Evolutionary conservation across 2,113 vertebrate species (phyloP).

Genomic region (Protomyctophum bolini): DNA sequence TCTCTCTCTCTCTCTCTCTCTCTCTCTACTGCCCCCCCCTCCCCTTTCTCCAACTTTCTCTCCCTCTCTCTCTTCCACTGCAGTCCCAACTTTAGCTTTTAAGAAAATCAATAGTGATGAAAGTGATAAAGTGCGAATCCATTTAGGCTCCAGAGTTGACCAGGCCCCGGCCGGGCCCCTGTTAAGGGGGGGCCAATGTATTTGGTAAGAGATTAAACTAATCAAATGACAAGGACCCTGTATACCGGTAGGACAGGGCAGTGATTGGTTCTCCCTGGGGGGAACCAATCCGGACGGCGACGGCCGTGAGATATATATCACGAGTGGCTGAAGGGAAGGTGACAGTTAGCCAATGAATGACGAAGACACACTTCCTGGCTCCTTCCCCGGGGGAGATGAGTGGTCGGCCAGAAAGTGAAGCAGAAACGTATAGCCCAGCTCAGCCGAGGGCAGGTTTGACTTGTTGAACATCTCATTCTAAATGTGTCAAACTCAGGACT

Average conservation of each 20-base stretch:
- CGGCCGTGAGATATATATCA: neutral
- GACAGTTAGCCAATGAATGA: neutral
- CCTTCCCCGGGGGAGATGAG: neutral
- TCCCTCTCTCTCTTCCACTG: constrained; percentile 9
- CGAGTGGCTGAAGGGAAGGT: neutral
- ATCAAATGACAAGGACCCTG: neutral
- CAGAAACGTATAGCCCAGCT: constrained; percentile 22
- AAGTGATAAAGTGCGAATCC: constrained; percentile 36
- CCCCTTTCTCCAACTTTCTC: too few relatives aligned
- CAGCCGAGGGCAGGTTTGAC: constrained; percentile 10
- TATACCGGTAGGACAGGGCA: neutral
- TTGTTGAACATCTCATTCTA: constrained; percentile 47
- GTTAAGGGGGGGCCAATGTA: neutral
- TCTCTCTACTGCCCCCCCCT: neutral
- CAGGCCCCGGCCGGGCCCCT: constrained; percentile 3
- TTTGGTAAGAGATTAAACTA: neutral
- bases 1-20: too few relatives aligned
- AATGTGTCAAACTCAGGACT: constrained; percentile 29
- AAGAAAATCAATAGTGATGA: constrained; percentile 60
- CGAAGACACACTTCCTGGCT: neutral
- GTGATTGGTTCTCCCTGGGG: neutral
- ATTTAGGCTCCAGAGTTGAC: constrained; percentile 23
- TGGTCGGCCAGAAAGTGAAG: constrained; percentile 2
- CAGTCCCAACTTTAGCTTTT: constrained; percentile 42
- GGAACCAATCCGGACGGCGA: neutral